Evolutionary conservation across 2,113 vertebrate genomes (phyloP).

Genomic region (Martes martes): DNA sequence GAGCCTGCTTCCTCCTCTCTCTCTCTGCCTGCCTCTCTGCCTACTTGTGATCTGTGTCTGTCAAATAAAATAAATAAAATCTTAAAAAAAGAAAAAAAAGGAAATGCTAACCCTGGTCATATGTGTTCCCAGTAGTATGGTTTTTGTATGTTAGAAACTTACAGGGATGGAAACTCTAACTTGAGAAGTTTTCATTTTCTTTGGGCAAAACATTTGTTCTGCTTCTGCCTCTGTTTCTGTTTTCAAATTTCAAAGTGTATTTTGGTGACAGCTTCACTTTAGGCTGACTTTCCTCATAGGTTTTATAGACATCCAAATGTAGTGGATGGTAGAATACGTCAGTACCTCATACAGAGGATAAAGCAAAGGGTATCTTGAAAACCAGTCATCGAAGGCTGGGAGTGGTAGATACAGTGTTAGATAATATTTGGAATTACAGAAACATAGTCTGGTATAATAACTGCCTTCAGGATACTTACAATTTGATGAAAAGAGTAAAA

Average conservation of each 20-base stretch:
- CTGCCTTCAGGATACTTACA: neutral
- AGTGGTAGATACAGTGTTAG: neutral
- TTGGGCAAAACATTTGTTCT: conserved; percentile 8
- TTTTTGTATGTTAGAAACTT: neutral
- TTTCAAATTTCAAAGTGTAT: conserved; percentile 15
- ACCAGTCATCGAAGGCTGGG: neutral
- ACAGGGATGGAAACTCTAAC: neutral
- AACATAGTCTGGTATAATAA: neutral
- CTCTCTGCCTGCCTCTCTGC: too few species aligned
- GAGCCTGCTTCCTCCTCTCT: too few species aligned
- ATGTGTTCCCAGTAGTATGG: neutral
- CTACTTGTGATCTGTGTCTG: too few species aligned
- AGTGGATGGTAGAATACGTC: neutral
- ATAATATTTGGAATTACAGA: neutral
- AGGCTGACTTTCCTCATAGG: neutral
- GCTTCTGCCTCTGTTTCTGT: neutral
- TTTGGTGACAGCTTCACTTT: neutral
- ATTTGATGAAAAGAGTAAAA: neutral
- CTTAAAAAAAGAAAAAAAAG: too few species aligned
- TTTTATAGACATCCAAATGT: neutral
- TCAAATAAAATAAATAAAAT: too few species aligned
- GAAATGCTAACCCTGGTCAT: neutral
- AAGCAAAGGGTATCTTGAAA: neutral
- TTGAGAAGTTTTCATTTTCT: neutral
- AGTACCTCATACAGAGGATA: neutral